Conservation (phyloP, 2,888 invertebrate genomes). For the Ophion ellenae region DNA sequence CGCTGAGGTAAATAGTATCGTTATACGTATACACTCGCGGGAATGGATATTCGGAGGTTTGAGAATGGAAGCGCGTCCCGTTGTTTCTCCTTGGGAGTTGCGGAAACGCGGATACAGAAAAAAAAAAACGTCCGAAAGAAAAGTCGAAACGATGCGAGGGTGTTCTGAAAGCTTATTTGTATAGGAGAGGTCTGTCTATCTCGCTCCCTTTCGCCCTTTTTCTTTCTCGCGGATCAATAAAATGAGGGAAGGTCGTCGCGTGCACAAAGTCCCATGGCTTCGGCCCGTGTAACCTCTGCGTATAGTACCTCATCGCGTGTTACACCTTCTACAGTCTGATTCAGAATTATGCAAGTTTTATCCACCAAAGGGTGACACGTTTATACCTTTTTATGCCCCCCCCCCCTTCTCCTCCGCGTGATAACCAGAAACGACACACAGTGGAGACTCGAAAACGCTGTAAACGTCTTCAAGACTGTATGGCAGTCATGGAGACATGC, state of each 20-base stretch:
- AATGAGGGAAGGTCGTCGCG: constrained; percentile 82
- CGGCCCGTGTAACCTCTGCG: constrained; percentile 71
- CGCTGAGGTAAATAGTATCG: constrained; percentile 48
- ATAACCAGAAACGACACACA: constrained; percentile 2
- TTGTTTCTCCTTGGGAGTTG: constrained; percentile 74
- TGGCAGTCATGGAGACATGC: constrained; percentile 2
- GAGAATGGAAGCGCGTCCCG: constrained; percentile 62
- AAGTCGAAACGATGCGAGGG: constrained; percentile 67
- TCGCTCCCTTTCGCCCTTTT: constrained; percentile 36
- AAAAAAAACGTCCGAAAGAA: constrained; percentile 22
- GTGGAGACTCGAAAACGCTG: constrained; percentile 5
- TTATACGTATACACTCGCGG: constrained; percentile 38
- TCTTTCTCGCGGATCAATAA: constrained; percentile 78
- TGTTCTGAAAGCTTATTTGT: constrained; percentile 79
- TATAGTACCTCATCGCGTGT: constrained; percentile 64
- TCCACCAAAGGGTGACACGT: not conserved
- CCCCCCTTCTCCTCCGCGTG: not conserved
- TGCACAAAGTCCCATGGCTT: constrained; percentile 78
- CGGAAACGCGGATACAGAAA: constrained; percentile 46
- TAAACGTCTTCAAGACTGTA: constrained; percentile 15
- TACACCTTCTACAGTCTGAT: constrained; percentile 60
- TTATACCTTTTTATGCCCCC: not conserved
- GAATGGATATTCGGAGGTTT: constrained; percentile 47
- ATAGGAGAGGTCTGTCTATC: constrained; percentile 72
- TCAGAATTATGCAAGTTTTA: constrained; percentile 45